Conservation (phyloP, 1,140 invertebrate species). For the Pogonomyrmex californicus region DNA sequence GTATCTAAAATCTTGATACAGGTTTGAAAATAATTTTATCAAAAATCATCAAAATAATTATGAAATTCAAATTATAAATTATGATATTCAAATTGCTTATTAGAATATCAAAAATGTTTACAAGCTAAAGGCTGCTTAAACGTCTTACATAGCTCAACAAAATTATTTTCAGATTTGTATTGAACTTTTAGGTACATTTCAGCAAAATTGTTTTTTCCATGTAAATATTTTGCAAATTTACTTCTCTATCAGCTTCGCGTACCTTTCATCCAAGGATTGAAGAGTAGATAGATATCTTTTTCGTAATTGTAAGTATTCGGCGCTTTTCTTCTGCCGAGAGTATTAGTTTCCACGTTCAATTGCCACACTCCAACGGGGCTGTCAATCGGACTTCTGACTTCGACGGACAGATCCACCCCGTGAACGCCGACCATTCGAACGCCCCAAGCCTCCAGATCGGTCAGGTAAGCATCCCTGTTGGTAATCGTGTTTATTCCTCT, state of each 20-base stretch:
- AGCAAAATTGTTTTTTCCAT: no score
- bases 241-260: conserved; percentile 58
- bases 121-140: no score
- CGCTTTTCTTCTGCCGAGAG: conserved; percentile 65
- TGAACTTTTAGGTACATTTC: no score
- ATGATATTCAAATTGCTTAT: no score
- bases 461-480: conserved; percentile 76
- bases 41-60: no score
- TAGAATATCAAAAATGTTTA: no score
- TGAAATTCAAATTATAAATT: no score
- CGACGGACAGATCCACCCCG: conserved; percentile 79
- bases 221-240: neutral
- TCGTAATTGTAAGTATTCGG: conserved; percentile 79
- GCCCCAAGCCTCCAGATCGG: conserved; percentile 82
- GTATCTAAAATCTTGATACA: no score
- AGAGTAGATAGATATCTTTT: conserved; percentile 91
- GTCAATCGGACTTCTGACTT: conserved; percentile 83
- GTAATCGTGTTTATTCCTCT: conserved; percentile 78
- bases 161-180: no score
- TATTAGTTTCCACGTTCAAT: conserved; percentile 82
- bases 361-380: conserved; percentile 84
- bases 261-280: conserved; percentile 95
- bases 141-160: no score
- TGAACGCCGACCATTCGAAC: conserved; percentile 77
- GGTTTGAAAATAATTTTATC: no score